phyloP scores from a whole-genome alignment of 2,888 invertebrate genomes.

The Dicroscelio sp. region DNA sequence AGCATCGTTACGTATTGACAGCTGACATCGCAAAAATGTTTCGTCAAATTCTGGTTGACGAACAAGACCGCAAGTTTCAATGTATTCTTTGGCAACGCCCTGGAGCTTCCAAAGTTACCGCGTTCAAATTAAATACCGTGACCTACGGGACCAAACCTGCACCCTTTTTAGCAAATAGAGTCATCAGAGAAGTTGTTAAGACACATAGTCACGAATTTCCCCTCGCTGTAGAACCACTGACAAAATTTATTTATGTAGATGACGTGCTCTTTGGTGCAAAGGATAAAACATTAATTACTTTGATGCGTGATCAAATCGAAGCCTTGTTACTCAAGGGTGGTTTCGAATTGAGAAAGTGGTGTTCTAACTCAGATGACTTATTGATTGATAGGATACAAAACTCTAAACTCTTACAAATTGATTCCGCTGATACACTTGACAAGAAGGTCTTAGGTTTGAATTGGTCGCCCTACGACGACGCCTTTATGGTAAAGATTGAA shows the following conservation, averaged over 20 bases:
- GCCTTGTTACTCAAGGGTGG: not conserved
- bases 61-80: not conserved
- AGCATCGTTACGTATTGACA: not conserved
- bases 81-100: not conserved
- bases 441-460: too few species aligned
- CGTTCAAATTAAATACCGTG: not conserved
- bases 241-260: not conserved
- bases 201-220: not conserved
- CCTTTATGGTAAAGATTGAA: not conserved
- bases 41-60: not conserved
- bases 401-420: too few species aligned
- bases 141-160: not conserved
- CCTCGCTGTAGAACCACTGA: not conserved
- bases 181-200: not conserved
- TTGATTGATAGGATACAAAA: too few species aligned
- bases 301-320: not conserved
- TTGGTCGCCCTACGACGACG: not conserved
- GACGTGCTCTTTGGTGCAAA: not conserved
- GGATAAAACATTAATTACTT: not conserved
- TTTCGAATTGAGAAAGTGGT: too few species aligned
- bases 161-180: not conserved
- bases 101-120: not conserved
- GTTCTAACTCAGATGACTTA: too few species aligned
- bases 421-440: too few species aligned
- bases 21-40: too few species aligned